phyloP scores from a whole-genome alignment of 1,140 invertebrate genomes.

The Formica exsecta region DNA sequence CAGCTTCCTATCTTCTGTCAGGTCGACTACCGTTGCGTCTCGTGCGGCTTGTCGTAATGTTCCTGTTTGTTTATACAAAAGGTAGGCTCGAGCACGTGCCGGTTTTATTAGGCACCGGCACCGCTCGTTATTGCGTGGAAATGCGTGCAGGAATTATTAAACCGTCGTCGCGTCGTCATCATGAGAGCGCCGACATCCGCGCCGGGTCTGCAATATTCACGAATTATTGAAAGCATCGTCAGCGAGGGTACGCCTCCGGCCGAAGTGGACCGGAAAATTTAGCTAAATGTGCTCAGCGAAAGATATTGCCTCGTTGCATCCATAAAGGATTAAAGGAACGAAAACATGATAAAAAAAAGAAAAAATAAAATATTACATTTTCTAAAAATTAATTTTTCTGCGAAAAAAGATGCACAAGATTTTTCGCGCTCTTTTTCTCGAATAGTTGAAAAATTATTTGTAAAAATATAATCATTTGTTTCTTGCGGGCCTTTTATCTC shows the following conservation, averaged over 20 bases:
- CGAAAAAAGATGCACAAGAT: background rate
- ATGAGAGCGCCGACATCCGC: background rate
- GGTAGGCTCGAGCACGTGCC: constrained; percentile 1
- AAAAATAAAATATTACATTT: background rate
- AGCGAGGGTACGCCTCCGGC: background rate
- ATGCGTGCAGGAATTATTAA: constrained; percentile 59
- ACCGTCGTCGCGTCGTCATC: constrained; percentile 21
- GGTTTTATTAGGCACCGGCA: constrained; percentile 42
- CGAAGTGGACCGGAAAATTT: background rate
- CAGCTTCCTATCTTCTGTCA: background rate
- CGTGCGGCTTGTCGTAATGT: background rate
- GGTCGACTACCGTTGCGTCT: background rate
- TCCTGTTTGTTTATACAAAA: constrained; percentile 52
- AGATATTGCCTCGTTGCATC: background rate
- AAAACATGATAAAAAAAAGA: background rate
- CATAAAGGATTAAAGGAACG: background rate
- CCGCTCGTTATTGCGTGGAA: constrained; percentile 49
- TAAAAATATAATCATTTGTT: background rate
- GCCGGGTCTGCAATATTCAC: constrained; percentile 47
- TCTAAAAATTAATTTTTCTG: background rate
- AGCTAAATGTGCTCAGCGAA: background rate
- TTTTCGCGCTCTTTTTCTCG: background rate
- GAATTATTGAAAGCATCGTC: constrained; percentile 60
- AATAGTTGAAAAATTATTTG: background rate
- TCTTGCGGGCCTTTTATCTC: background rate